Percentiles rank a stretch among this genome's conserved stretches.
These are phyloP conservation scores for Trigoniulus corallinus DNA, from an alignment of 1,140 invertebrate species.

Conservation along the genomic window DNA sequence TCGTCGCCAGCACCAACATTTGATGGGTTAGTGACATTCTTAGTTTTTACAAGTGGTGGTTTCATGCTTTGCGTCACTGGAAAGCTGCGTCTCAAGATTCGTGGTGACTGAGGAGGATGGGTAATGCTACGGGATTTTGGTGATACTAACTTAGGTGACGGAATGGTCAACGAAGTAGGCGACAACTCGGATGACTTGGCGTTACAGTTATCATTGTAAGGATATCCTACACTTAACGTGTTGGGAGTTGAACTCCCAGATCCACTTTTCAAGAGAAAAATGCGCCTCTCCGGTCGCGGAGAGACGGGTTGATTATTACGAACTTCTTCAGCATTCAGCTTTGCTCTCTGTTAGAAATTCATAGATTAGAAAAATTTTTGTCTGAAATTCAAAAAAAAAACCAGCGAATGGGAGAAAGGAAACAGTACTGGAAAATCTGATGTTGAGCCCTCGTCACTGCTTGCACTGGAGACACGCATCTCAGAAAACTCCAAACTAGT, in stretches of 20 bases:
- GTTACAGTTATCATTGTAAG: constrained; percentile 34
- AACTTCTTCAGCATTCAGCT: constrained; percentile 13
- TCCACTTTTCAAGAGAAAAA: constrained; percentile 15
- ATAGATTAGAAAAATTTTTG: not conserved
- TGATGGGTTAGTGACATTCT: constrained; percentile 27
- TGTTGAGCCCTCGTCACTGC: constrained; percentile 35
- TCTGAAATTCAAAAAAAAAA: constrained; percentile 3
- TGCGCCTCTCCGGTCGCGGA: constrained; percentile 17
- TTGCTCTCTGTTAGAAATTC: not conserved
- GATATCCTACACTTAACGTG: constrained; percentile 53
- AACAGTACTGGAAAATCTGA: constrained; percentile 9
- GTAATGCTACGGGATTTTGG: constrained; percentile 38
- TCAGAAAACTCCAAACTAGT: constrained; percentile 36
- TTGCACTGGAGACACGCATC: constrained; percentile 36
- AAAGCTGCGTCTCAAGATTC: constrained; percentile 43
- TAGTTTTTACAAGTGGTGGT: constrained; percentile 51
- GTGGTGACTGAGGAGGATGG: constrained; percentile 57
- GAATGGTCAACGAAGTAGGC: constrained; percentile 32
- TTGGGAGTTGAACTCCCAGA: constrained; percentile 35
- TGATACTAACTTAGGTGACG: constrained; percentile 24
- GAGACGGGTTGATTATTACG: constrained; percentile 14
- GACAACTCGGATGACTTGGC: constrained; percentile 49
- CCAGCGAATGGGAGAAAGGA: not conserved
- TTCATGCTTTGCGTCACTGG: constrained; percentile 30
- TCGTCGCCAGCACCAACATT: not conserved